Base-by-base conservation (phyloP, 2,888 invertebrate species). In the Tanypteryx hageni region DNA sequence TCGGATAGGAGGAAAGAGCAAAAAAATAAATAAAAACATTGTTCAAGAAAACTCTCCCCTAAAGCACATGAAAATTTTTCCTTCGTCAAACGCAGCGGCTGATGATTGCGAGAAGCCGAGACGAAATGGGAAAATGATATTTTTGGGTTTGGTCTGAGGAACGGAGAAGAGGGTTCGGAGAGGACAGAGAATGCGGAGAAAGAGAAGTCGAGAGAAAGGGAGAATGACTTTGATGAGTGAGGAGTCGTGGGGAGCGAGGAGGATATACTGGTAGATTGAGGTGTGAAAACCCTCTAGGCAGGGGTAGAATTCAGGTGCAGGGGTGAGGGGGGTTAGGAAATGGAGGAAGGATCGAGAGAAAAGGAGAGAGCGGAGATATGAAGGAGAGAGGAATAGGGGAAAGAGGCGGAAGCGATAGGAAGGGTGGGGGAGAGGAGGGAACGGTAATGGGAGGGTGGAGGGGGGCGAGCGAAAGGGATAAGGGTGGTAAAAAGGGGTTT, bases 401-500 rank as follows among this genome's bases (percentile, higher is more conserved):
- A 58, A 0, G 3, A 7, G 14, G 13, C 0, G 13, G 27, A 27
- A n/a, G 85, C 22, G 0, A 13, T 10, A 58, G 13, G n/a, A n/a
- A n/a, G n/a, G n/a, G 0, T 27, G 27, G 59, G 22, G 14, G 31
- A 8, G 4, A 11, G 9, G 82, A 2, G 82, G 14, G 3, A n/a
- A n/a, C n/a, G n/a, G n/a, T n/a, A n/a, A n/a, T n/a, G n/a, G n/a
- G n/a, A n/a, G n/a, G 13, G 56, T 7, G 16, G 10, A 56, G 22
- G 56, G 5, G 16, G 16, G 11, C 56, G 83, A n/a, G 56, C n/a
- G n/a, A n/a, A n/a, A n/a, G n/a, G n/a, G n/a, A n/a, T n/a, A n/a
- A 56, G 44, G 82, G 83, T 83, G 83, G 31, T 18, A 57, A 83
- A n/a, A 57, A 57, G 83, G 83, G 57, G 44, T 83, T 83, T 83